Evolutionary conservation across 2,888 invertebrate species (phyloP).

Genomic region (Eurytoma adleriae): DNA sequence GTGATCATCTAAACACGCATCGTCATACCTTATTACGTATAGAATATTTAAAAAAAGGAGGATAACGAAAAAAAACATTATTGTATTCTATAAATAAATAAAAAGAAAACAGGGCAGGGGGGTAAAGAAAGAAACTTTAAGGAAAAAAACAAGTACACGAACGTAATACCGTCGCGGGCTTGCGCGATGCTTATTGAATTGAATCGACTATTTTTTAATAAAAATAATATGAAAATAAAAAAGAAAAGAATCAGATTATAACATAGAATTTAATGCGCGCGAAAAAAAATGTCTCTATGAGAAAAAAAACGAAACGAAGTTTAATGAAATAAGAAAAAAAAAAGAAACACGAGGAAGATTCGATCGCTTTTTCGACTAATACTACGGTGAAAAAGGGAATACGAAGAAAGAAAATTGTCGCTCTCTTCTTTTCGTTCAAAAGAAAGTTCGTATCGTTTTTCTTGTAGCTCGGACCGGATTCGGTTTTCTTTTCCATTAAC

Average conservation of each 20-base stretch:
- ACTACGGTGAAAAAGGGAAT: slow-evolving; percentile 35
- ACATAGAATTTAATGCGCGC: slow-evolving; percentile 49
- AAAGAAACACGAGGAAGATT: slow-evolving; percentile 41
- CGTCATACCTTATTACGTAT: slow-evolving; percentile 54
- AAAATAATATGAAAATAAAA: slow-evolving; percentile 49
- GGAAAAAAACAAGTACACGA: slow-evolving; percentile 37
- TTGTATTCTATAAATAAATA: slow-evolving; percentile 52
- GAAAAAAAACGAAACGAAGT: slow-evolving; percentile 33
- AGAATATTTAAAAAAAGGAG: slow-evolving; percentile 46
- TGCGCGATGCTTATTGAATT: slow-evolving; percentile 62
- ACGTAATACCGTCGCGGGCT: slow-evolving; percentile 25
- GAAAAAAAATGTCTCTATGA: slow-evolving; percentile 42
- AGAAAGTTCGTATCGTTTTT: slow-evolving; percentile 32
- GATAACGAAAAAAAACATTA: slow-evolving; percentile 51
- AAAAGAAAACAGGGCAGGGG: slow-evolving; percentile 25
- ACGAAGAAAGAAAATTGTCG: slow-evolving; percentile 36
- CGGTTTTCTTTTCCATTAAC: slow-evolving; percentile 36
- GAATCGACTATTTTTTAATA: slow-evolving; percentile 71
- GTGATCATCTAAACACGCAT: slow-evolving; percentile 65
- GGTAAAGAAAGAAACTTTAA: slow-evolving; percentile 39
- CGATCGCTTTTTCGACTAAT: slow-evolving; percentile 43
- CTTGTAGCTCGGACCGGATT: slow-evolving; percentile 44
- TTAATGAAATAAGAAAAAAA: slow-evolving; percentile 17
- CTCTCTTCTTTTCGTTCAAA: slow-evolving; percentile 48
- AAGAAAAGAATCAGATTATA: slow-evolving; percentile 53